Conservation (phyloP, 2,113 vertebrate species). For the Psittacus erithacus region DNA sequence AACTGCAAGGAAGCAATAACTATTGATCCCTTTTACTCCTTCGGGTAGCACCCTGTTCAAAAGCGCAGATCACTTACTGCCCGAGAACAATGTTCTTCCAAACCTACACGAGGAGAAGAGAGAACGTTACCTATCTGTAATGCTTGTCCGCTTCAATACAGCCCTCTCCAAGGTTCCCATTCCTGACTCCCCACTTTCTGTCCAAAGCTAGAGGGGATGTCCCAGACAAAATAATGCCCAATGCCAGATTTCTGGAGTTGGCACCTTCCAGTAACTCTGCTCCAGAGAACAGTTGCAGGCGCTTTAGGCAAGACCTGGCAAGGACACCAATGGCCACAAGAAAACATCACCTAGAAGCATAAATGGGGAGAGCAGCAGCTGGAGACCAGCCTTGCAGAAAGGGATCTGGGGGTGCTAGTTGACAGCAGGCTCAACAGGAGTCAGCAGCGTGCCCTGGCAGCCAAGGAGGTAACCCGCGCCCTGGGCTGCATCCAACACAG, state of each 20-base stretch:
- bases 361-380: not conserved
- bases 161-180: not conserved
- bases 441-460: not conserved
- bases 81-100: not conserved
- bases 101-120: not conserved
- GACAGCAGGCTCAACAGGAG: not conserved
- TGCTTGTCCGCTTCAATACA: not conserved
- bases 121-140: not conserved
- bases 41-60: not conserved
- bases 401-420: not conserved
- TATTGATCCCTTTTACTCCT: not conserved
- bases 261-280: not conserved
- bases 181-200: not conserved
- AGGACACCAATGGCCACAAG: not conserved
- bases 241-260: not conserved
- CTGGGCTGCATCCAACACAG: not conserved
- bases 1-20: not conserved
- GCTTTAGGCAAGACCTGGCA: not conserved
- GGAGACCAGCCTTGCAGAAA: not conserved
- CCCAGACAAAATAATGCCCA: not conserved
- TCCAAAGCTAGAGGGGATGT: not conserved
- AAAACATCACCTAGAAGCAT: not conserved
- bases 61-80: not conserved
- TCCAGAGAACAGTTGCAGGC: not conserved
- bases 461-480: not conserved